Evolutionary conservation across 2,797 vertebrate genomes (phyloP).

Genomic region (Mormyrops boulengeri): DNA sequence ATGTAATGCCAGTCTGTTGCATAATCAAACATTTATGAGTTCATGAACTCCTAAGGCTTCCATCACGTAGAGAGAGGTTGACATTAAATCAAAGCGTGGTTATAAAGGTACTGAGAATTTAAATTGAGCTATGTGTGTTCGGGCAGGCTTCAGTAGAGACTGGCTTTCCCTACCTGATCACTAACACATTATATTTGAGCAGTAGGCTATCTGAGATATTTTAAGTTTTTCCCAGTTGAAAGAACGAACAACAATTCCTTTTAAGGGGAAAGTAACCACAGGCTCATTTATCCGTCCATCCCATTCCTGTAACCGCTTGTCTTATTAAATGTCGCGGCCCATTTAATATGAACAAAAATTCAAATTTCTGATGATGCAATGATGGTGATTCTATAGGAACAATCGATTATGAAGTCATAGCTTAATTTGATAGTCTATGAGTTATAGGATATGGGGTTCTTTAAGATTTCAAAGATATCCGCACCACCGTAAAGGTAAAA

Average conservation of each 20-base stretch:
- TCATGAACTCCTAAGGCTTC: background rate
- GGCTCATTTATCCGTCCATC: background rate
- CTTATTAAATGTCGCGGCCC: background rate
- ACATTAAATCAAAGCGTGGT: conserved; percentile 6
- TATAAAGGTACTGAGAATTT: background rate
- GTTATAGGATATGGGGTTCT: background rate
- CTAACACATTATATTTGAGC: background rate
- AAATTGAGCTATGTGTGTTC: background rate
- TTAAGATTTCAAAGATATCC: background rate
- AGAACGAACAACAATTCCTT: background rate
- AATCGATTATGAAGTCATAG: background rate
- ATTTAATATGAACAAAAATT: background rate
- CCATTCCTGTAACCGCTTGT: background rate
- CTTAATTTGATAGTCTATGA: background rate
- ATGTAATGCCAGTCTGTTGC: conserved; percentile 1
- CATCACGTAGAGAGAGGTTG: background rate
- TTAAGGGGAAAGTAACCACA: background rate
- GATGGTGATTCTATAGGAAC: background rate
- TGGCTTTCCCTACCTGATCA: background rate
- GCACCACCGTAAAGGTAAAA: background rate
- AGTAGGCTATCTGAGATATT: background rate
- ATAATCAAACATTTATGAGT: conserved; percentile 9
- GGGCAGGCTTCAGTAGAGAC: background rate
- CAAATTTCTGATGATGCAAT: background rate
- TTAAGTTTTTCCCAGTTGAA: background rate